Base-by-base conservation (phyloP, 2,113 vertebrate species). In the Jaculus jaculus region DNA sequence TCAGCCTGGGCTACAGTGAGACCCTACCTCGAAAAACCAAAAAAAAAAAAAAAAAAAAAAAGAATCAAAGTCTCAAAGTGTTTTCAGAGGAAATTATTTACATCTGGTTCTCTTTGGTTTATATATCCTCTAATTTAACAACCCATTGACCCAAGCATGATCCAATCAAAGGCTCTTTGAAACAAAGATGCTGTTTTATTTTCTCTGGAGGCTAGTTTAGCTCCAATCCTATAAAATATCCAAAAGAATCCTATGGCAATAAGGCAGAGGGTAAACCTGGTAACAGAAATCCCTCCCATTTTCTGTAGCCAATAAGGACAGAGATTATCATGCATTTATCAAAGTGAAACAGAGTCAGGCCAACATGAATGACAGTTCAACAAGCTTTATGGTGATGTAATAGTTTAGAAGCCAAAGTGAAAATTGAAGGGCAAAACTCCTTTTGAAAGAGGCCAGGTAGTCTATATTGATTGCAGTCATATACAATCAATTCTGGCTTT, bases 341-440 rank as follows among this genome's bases (percentile, higher is more conserved):
- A 63, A 89, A 93, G 61, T 84, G 73, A 92, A 95, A 93, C 81
- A 24, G 26, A 93, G 93, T 91, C 66, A 81, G 66, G 83, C 68
- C 94, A 89, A 68, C 66, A n/a, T 61, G 54, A 92, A 80, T 54
- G 86, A 82, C 30, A 80, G 24, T 26, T 80, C 71, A 58, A 77
- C 72, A 77, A 88, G 61, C 39, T 86, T 80, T 74, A 80, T 87
- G 85, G 91, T 83, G 86, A 91, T 30, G 54, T 79, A 90, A 95
- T 86, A 37, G 16, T 85, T 94, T 73, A 92, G 58, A 92, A 87
- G 51, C 87, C 86, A 94, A 79, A 95, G 68, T 54, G 89, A 90
- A 96, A 95, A 94, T 9, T 88, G 63, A 94, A 68, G 77, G 42
- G 73, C 91, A 90, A 94, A 94, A 83, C 24, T 90, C 58, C 28